Percentiles rank a stretch among this genome's conserved stretches.
These are phyloP conservation scores for Pseudolycoriella hygida DNA, from an alignment of 2,888 invertebrate genomes.

Conservation along the genomic window DNA sequence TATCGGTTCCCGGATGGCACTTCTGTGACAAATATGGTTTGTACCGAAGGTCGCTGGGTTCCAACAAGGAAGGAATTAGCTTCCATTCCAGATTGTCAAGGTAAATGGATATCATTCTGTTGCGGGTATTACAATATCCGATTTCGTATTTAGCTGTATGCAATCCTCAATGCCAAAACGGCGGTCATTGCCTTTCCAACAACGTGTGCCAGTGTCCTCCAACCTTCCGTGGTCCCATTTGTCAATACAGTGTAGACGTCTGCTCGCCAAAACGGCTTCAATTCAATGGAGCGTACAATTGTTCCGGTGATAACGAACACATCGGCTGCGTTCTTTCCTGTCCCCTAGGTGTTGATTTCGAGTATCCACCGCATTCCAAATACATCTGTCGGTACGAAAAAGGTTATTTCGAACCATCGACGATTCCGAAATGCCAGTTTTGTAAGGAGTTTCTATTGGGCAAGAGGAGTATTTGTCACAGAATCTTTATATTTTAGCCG, in stretches of 20 bases:
- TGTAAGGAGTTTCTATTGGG: conserved; percentile 31
- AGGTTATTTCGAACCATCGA: conserved; percentile 46
- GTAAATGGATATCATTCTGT: conserved; percentile 28
- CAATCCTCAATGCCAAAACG: conserved; percentile 56
- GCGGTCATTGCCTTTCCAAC: conserved; percentile 59
- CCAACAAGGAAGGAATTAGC: conserved; percentile 43
- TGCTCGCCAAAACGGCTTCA: conserved; percentile 43
- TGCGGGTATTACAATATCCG: conserved; percentile 4
- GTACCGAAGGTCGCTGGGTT: conserved; percentile 51
- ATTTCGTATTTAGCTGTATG: conserved; percentile 35
- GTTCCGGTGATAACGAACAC: conserved; percentile 39
- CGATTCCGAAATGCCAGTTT: conserved; percentile 54
- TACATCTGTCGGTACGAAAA: conserved; percentile 50
- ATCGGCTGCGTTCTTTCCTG: conserved; percentile 49
- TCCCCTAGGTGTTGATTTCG: conserved; percentile 43
- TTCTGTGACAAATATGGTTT: conserved; percentile 44
- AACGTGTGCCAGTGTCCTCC: conserved; percentile 65
- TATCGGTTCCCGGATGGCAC: conserved; percentile 58
- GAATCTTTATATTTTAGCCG: conserved; percentile 11
- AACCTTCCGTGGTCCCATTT: conserved; percentile 32
- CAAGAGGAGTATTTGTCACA: conserved; percentile 8
- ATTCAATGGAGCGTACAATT: conserved; percentile 63
- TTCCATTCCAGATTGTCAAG: conserved; percentile 50
- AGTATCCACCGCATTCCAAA: conserved; percentile 36
- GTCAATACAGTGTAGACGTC: conserved; percentile 30